phyloP scores from a whole-genome alignment of 2,113 vertebrate species.

The Buteo buteo region DNA sequence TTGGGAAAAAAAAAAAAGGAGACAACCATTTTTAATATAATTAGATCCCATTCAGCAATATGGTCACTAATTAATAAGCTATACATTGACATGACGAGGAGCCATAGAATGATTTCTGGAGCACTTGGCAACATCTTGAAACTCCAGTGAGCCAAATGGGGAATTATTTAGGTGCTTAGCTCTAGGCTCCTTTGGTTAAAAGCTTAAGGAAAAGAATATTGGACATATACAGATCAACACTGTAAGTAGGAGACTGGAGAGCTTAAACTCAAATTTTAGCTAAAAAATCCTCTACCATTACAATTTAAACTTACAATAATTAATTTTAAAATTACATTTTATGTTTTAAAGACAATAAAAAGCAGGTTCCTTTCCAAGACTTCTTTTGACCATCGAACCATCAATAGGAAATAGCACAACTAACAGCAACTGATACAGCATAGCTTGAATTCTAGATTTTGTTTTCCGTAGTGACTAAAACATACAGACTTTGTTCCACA shows the following conservation, averaged over 20 bases:
- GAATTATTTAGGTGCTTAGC: background rate
- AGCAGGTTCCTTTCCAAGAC: background rate
- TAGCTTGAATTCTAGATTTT: background rate
- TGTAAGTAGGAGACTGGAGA: background rate
- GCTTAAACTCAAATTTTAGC: background rate
- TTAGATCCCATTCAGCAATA: background rate
- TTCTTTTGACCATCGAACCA: background rate
- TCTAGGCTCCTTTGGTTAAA: background rate
- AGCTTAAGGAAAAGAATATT: background rate
- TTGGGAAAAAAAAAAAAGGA: background rate
- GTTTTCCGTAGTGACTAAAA: background rate
- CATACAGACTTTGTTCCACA: background rate
- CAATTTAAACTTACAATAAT: background rate
- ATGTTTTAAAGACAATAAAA: background rate
- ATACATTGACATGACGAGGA: background rate
- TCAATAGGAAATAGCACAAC: background rate
- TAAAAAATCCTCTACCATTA: background rate
- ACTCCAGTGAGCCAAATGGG: background rate
- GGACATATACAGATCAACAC: background rate
- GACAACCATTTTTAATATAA: background rate
- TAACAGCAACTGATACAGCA: background rate
- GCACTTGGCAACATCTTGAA: background rate
- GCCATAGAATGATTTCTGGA: background rate
- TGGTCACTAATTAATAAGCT: background rate
- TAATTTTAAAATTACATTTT: background rate